Evolutionary conservation across 2,888 invertebrate genomes (phyloP).

Genomic region (Dynastes tityus): DNA sequence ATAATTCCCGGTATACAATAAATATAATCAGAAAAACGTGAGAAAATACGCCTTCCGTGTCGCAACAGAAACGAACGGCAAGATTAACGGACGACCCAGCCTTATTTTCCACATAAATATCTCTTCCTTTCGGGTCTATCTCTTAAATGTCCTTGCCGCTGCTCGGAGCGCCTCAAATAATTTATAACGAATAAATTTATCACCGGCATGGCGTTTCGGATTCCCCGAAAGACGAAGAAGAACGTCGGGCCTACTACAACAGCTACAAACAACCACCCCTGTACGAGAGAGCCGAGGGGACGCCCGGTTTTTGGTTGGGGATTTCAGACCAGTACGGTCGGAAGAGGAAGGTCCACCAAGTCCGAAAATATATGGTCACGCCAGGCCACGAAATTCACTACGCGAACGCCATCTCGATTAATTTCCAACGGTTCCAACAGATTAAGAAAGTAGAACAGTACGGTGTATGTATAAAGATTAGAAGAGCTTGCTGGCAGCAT

Average conservation of each 20-base stretch:
- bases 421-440: slow-evolving; percentile 25
- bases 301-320: background rate
- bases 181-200: slow-evolving; percentile 48
- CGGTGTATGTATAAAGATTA: slow-evolving; percentile 39
- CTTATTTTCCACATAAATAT: slow-evolving; percentile 54
- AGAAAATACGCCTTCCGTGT: slow-evolving; percentile 46
- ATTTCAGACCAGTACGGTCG: slow-evolving; percentile 6
- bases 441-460: slow-evolving; percentile 32
- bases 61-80: slow-evolving; percentile 47
- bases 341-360: slow-evolving; percentile 27
- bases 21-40: slow-evolving; percentile 43
- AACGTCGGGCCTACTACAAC: background rate
- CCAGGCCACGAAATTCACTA: slow-evolving; percentile 35
- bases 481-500: background rate
- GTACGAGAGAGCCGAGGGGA: background rate
- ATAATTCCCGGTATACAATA: slow-evolving; percentile 7
- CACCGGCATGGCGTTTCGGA: slow-evolving; percentile 28
- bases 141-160: slow-evolving; percentile 48
- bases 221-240: slow-evolving; percentile 29
- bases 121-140: slow-evolving; percentile 51
- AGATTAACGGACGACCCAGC: slow-evolving; percentile 47
- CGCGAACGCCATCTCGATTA: slow-evolving; percentile 39
- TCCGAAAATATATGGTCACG: slow-evolving; percentile 42
- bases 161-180: slow-evolving; percentile 42
- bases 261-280: slow-evolving; percentile 20